phyloP scores from a whole-genome alignment of 2,888 invertebrate species.

The Parascotia fuliginaria region DNA sequence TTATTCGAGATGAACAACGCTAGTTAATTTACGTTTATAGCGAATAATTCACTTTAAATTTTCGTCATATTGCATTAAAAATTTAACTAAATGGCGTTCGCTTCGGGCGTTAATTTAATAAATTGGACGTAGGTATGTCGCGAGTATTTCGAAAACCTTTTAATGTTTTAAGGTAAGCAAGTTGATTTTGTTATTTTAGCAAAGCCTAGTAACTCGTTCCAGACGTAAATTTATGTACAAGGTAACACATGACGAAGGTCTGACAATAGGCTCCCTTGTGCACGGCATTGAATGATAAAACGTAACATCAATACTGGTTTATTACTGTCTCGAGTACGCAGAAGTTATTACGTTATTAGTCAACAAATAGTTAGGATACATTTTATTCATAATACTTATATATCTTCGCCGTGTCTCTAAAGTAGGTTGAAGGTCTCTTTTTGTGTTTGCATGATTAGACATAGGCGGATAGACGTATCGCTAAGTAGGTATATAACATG shows the following conservation, averaged over 20 bases:
- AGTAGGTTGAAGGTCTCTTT: too few species aligned
- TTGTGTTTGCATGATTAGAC: too few species aligned
- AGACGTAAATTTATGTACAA: conserved; percentile 32
- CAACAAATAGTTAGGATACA: too few species aligned
- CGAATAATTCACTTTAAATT: not conserved
- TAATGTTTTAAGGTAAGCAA: conserved; percentile 31
- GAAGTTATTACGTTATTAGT: too few species aligned
- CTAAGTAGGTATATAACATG: too few species aligned
- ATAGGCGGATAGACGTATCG: too few species aligned
- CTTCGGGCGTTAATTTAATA: conserved; percentile 28
- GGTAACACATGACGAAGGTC: conserved; percentile 41
- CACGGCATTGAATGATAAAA: conserved; percentile 18
- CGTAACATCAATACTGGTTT: conserved; percentile 3
- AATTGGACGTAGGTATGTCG: conserved; percentile 19
- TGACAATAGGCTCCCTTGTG: conserved; percentile 29
- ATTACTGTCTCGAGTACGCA: too few species aligned
- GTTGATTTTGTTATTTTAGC: conserved; percentile 27
- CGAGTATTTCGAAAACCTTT: conserved; percentile 19
- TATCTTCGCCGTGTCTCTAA: too few species aligned
- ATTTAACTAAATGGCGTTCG: conserved; percentile 4
- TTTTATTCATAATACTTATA: too few species aligned
- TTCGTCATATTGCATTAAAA: conserved; percentile 7
- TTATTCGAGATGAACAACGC: not conserved
- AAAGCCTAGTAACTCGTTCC: conserved; percentile 27
- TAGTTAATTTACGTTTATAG: not conserved